phyloP scores from a whole-genome alignment of 2,888 invertebrate genomes.

The Operophtera brumata region DNA sequence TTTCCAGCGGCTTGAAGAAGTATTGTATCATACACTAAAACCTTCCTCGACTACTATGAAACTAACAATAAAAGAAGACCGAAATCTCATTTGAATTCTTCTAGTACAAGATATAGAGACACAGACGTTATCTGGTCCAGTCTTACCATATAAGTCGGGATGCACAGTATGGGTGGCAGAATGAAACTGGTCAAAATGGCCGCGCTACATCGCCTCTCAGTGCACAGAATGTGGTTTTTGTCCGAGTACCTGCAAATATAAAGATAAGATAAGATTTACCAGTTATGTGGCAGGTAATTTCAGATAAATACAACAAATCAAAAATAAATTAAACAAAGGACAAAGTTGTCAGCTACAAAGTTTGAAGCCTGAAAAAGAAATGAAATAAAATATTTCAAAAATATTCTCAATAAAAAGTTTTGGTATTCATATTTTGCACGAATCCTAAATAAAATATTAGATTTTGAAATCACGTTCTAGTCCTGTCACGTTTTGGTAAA shows the following conservation, averaged over 20 bases:
- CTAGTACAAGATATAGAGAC: too few relatives aligned
- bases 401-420: background rate
- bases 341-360: background rate
- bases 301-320: background rate
- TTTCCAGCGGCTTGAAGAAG: too few relatives aligned
- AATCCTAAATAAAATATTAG: background rate
- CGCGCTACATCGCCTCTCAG: constrained; percentile 86
- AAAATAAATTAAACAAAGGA: background rate
- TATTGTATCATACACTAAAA: too few relatives aligned
- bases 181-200: constrained; percentile 89
- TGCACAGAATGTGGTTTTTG: constrained; percentile 86
- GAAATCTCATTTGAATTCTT: too few relatives aligned
- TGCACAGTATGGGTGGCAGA: constrained; percentile 88
- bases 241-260: constrained; percentile 86
- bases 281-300: background rate
- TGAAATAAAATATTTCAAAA: background rate
- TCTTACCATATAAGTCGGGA: constrained; percentile 88
- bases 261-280: background rate
- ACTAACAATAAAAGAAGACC: too few relatives aligned
- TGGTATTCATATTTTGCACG: background rate
- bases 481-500: background rate
- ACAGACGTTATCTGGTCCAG: background rate
- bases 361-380: background rate
- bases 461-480: background rate
- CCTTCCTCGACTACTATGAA: too few relatives aligned